Base-by-base conservation (phyloP, 2,888 invertebrate species). In the Anthophora plumipes region DNA sequence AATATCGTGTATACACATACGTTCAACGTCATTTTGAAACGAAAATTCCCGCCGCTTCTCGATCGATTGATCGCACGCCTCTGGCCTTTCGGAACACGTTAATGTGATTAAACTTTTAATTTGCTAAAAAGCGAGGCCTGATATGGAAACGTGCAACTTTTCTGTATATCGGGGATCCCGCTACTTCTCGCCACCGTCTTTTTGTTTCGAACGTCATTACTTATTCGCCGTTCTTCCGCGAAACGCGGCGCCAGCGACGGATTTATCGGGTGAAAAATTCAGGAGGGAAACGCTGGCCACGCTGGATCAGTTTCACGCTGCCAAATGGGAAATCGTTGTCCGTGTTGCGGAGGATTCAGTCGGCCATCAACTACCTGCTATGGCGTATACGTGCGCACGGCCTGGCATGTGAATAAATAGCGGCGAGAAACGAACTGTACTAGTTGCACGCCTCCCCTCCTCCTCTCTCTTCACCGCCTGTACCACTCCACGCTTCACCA, bases 271-370 rank as follows among this genome's bases (percentile, higher is more conserved):
- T 89, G 87, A 89, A 89, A 90, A 89, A 89, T 89, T 89, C 86
- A 89, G 48, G 77, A 78, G 78, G 70, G 79, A 79, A 31, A 80
- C 84, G 81, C 71, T 72, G 68, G 76, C 73, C 76, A 78, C 72
- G 70, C 43, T 61, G 83, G 73, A 80, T 81, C 71, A 61, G 79
- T 83, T 74, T 77, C 82, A 74, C 82, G 84, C 37, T 76, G 86
- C 86, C 90, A 90, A 90, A 90, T 90, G 90, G 89, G 88, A 90
- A 90, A 90, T 80, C 89, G 87, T 87, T 90, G 90, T 90, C 88
- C 82, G 76, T 74, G 84, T 80, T 83, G 81, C 68, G 77, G 71
- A 70, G 77, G 55, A 82, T 77, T 82, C 85, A 71, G 59, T 48
- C 73, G 80, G 67, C 84, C 85, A 77, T 82, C 81, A 61, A 71